Evolutionary conservation across 2,113 vertebrate genomes (phyloP), one percentile per base, ranked within the genome.

Genomic region (Chinchilla lanigera): DNA sequence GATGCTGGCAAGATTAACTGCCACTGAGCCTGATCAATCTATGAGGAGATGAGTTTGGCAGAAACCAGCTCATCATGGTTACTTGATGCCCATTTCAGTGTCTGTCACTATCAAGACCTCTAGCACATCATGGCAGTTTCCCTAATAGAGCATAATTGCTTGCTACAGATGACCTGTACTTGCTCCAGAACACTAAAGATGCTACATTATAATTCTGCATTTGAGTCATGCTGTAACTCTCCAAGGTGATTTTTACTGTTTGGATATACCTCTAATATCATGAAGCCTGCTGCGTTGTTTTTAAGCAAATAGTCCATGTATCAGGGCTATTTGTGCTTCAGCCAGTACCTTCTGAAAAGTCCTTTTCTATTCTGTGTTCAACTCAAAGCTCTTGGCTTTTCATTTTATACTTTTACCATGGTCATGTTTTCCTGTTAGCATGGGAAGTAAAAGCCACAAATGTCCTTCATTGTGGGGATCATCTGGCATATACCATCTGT

Each of bases 1-100:
- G 52, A 92, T 65, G 35, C 54, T 94, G 54, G 30, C 89, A 94
- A 87, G 88, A 92, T 94, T 93, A 90, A 95, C 90, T 87, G 47
- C 41, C 82, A 89, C 19, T 60, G 60, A 47, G 50, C 33, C 69
- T 93, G 75, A 33, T 87, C 60, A 94, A 85, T 7, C 61, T 80
- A 87, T 75, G 35, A 87, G 41, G 67, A 75, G 81, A 90, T 84
- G 77, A 88, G 47, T 80, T 87, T 95, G 75, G 67, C 93, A 96
- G 85, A 92, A 90, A n/a, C 11, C 26, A 61, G 28, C 69, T 87
- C 61, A 71, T 61, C 30, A 65, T 83, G 54, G 47, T 90, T 90
- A 93, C 26, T 80, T 71, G 38, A 65, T 75, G 30, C 82, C 56
- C 84, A 95, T 95, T 93, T 88, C 50, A 35, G 13, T 85, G 47